Conservation (phyloP, 1,140 invertebrate genomes). For the Bombus haemorrhoidalis region DNA sequence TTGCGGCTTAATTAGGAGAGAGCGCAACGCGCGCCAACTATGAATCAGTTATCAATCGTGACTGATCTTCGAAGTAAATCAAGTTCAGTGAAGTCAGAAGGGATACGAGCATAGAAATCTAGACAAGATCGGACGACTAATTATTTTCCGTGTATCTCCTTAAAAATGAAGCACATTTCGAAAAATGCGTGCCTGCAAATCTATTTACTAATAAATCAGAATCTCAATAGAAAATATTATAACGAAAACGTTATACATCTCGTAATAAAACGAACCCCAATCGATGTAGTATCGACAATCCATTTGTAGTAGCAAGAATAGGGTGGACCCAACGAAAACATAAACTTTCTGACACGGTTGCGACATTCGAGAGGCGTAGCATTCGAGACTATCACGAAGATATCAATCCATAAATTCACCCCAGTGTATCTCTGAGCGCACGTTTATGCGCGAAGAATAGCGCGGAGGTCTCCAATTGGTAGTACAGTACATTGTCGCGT, state of each 20-base stretch:
- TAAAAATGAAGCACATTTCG: not conserved
- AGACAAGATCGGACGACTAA: not conserved
- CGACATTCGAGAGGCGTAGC: too few species aligned
- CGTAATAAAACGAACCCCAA: too few species aligned
- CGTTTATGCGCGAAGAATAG: not conserved
- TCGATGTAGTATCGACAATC: not conserved
- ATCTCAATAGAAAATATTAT: too few species aligned
- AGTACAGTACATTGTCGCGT: not conserved
- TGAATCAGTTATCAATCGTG: conserved; percentile 31
- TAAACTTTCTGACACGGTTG: not conserved
- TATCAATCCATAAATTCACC: not conserved
- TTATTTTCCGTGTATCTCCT: not conserved
- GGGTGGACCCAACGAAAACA: not conserved
- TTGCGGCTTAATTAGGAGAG: conserved; percentile 21
- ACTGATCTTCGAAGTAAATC: conserved; percentile 32
- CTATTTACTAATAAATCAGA: too few species aligned
- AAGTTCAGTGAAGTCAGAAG: not conserved
- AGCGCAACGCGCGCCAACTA: not conserved
- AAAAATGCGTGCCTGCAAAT: not conserved
- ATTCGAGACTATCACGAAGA: not conserved
- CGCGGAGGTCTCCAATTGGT: not conserved
- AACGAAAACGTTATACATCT: too few species aligned
- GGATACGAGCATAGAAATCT: too few species aligned
- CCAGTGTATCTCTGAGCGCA: not conserved
- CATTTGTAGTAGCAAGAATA: not conserved